These are phyloP conservation scores for Cerastoderma edule DNA, from an alignment of 2,888 invertebrate genomes.

Conservation along the genomic window DNA sequence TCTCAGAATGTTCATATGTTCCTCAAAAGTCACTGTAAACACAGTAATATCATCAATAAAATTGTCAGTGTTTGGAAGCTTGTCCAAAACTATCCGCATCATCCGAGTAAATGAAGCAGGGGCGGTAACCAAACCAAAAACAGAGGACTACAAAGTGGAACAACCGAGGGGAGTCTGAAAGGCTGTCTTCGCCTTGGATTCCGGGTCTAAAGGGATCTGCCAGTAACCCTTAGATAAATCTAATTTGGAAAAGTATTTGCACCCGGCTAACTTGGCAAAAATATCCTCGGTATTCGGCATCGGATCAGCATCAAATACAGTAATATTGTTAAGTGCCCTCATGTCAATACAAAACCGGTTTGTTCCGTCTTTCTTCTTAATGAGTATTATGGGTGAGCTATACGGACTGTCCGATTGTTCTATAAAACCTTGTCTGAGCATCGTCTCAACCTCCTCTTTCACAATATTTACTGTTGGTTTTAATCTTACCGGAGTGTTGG, in stretches of 20 bases:
- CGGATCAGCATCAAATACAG: constrained; percentile 64
- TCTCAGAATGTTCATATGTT: constrained; percentile 44
- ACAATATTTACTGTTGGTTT: too few species aligned
- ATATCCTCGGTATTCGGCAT: constrained; percentile 60
- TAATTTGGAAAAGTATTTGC: constrained; percentile 54
- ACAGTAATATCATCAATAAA: constrained; percentile 55
- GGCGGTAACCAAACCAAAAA: constrained; percentile 50
- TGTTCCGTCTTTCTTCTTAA: constrained; percentile 52
- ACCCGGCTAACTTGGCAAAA: constrained; percentile 45
- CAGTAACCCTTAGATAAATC: constrained; percentile 63
- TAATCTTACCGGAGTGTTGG: too few species aligned
- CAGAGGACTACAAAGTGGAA: constrained; percentile 46
- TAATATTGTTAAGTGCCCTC: constrained; percentile 52
- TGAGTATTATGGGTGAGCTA: constrained; percentile 54
- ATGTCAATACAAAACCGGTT: constrained; percentile 63
- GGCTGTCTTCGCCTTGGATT: constrained; percentile 44
- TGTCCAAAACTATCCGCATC: constrained; percentile 49
- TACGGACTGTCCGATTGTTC: constrained; percentile 56
- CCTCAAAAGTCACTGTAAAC: constrained; percentile 44
- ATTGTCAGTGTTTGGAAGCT: constrained; percentile 39
- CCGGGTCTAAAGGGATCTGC: constrained; percentile 51
- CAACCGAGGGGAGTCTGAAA: constrained; percentile 49
- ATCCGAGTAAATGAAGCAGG: constrained; percentile 42
- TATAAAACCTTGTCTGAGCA: constrained; percentile 53
- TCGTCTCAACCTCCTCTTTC: constrained; percentile 51